Base-by-base conservation (phyloP, 2,888 invertebrate genomes). In the Drosophila rellima region DNA sequence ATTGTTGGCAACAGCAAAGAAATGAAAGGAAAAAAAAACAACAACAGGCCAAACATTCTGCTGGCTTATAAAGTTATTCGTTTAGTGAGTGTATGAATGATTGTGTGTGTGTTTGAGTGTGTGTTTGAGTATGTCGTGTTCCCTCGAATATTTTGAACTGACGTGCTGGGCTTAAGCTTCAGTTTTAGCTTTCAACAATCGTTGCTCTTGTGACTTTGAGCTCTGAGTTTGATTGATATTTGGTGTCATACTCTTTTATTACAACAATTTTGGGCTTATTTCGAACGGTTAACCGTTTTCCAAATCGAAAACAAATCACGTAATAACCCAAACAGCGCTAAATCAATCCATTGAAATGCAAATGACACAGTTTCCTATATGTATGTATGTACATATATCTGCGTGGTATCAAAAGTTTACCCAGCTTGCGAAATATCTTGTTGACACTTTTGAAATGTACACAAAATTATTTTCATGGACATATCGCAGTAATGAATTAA, bases 221-320 rank as follows among this genome's bases (percentile, higher is more conserved):
- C 29, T 6, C 42, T 8, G 44, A 18, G 15, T 64, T 70, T 77
- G 70, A 87, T 83, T 84, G 88, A 83, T 87, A 84, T 82, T 85
- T 74, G 70, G 57, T 74, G 84, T 59, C 79, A 69, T 50, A 67
- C 17, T 52, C 29, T 52, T 45, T 56, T 37, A 17, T 56, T 33
- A 44, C 39, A 48, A 55, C 3, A 39, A 29, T 59, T 47, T 45
- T 50, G 40, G 47, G 37, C 52, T 40, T 57, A 42, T 31, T 64
- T 51, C 5, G 7, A 17, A 47, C 51, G 20, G 13, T 20, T 59
- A 42, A 33, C 3, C 17, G 55, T 37, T 74, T 76, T 42, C 42
- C 42, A 51, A 63, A 68, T 61, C 66, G 50, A 74, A 68, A 59
- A 68, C 54, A 71, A 63, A 70, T 80, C 81, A 83, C 82, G 84